These are phyloP conservation scores for Arothron firmamentum DNA, from an alignment of 2,113 vertebrate genomes.

Conservation along the genomic window DNA sequence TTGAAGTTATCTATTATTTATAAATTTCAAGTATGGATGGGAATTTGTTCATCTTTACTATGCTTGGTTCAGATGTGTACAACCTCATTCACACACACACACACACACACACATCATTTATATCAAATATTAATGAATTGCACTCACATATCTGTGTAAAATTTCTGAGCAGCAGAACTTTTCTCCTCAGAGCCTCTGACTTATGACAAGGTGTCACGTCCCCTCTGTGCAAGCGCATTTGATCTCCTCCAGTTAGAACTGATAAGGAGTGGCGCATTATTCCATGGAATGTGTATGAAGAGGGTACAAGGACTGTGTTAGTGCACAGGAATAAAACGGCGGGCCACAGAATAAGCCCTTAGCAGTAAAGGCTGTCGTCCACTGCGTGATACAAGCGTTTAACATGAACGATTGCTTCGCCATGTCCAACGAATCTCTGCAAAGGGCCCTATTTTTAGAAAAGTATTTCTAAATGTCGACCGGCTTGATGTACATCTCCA, in stretches of 20 bases:
- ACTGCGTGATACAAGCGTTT: slow-evolving; percentile 43
- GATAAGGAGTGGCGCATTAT: slow-evolving; percentile 12
- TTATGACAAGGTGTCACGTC: slow-evolving; percentile 1
- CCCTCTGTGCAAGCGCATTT: background rate
- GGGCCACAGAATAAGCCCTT: slow-evolving; percentile 5
- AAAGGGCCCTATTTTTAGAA: slow-evolving; percentile 54
- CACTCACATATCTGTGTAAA: background rate
- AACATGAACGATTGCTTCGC: slow-evolving; percentile 48
- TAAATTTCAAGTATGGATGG: background rate
- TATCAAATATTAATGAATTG: background rate
- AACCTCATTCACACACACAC: background rate
- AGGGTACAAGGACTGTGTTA: background rate
- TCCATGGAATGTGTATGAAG: slow-evolving; percentile 12
- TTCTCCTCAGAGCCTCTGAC: slow-evolving; percentile 4
- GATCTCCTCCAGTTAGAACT: slow-evolving; percentile 22
- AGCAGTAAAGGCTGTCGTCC: slow-evolving; percentile 36
- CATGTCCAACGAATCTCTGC: slow-evolving; percentile 34
- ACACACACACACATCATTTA: slow-evolving; percentile 1
- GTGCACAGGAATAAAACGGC: slow-evolving; percentile 3
- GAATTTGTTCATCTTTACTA: too few relatives aligned
- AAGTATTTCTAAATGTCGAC: slow-evolving; percentile 51
- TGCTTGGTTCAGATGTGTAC: background rate
- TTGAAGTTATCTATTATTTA: background rate
- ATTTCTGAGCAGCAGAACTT: background rate
- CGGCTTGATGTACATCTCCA: slow-evolving; percentile 51